phyloP scores from a whole-genome alignment of 2,888 invertebrate genomes.

The Meiosimyza platycephala region DNA sequence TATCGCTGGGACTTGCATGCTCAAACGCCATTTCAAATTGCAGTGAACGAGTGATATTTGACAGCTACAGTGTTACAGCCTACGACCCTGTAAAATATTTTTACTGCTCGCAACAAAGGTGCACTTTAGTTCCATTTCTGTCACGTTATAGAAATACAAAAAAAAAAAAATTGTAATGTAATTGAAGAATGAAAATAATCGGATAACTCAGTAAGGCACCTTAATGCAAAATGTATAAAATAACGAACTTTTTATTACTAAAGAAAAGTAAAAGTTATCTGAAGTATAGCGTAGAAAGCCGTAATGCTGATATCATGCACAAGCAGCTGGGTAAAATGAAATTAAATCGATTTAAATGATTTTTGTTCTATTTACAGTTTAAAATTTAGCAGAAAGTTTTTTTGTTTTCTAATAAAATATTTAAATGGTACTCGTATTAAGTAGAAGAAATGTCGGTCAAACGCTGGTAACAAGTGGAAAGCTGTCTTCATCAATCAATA shows the following conservation, averaged over 20 bases:
- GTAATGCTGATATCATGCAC: neutral
- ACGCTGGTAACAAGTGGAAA: no score
- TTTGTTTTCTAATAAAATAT: no score
- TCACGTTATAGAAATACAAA: conserved; percentile 35
- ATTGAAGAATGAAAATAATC: neutral
- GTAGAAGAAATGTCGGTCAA: no score
- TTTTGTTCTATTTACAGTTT: neutral
- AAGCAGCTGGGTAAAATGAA: neutral
- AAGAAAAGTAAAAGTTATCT: conserved; percentile 17
- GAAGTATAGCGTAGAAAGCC: neutral
- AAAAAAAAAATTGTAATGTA: neutral
- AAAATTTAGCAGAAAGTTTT: neutral
- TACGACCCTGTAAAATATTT: conserved; percentile 21
- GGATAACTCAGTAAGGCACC: neutral
- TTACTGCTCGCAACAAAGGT: conserved; percentile 2
- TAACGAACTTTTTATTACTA: no score
- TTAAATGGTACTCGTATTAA: no score
- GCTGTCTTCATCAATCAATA: no score
- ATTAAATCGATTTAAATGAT: conserved; percentile 11
- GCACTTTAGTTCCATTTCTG: conserved; percentile 20
- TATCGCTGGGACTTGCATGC: conserved; percentile 56
- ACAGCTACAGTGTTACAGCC: conserved; percentile 45
- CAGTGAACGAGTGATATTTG: conserved; percentile 45
- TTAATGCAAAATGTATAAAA: no score
- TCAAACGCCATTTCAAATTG: conserved; percentile 54